phyloP scores from a whole-genome alignment of 2,797 vertebrate species.

The Sebastes hubbsi region DNA sequence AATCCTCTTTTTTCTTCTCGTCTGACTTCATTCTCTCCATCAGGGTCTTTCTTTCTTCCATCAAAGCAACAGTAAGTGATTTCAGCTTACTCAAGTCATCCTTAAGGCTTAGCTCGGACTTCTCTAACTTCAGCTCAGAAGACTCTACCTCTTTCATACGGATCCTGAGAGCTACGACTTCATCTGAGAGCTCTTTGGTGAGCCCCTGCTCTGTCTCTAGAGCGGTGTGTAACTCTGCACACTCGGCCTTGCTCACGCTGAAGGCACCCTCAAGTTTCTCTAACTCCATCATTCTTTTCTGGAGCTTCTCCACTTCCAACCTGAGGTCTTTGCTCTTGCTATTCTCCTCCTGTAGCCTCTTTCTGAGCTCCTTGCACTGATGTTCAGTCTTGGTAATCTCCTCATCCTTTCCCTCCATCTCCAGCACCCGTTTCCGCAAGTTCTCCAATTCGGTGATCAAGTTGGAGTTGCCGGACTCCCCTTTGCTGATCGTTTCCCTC shows the following conservation, averaged over 20 bases:
- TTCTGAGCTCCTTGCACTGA: constrained; percentile 91
- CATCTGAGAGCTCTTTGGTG: constrained; percentile 92
- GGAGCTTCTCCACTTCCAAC: constrained; percentile 92
- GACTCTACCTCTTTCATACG: constrained; percentile 94
- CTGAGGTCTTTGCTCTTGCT: constrained; percentile 88
- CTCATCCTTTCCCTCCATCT: constrained; percentile 98
- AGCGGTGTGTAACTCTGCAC: constrained; percentile 86
- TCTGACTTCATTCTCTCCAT: constrained; percentile 92
- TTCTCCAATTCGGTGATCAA: constrained; percentile 94
- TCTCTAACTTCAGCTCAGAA: constrained; percentile 93
- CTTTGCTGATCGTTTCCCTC: constrained; percentile 91
- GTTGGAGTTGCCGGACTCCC: constrained; percentile 93
- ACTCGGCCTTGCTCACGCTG: constrained; percentile 88
- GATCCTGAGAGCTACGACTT: constrained; percentile 90
- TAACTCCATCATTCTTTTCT: constrained; percentile 93
- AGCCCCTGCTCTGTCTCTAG: constrained; percentile 91
- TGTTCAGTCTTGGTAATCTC: constrained; percentile 95
- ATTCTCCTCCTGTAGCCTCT: constrained; percentile 91
- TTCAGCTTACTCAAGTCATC: constrained; percentile 98
- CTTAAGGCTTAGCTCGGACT: constrained; percentile 92
- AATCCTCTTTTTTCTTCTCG: constrained; percentile 90
- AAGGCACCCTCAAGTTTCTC: constrained; percentile 93
- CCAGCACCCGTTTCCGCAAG: constrained; percentile 90
- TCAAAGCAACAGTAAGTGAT: constrained; percentile 92
- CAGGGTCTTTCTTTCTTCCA: constrained; percentile 94